Base-by-base conservation (phyloP, 2,113 vertebrate genomes). In the Caranx melampygus region DNA sequence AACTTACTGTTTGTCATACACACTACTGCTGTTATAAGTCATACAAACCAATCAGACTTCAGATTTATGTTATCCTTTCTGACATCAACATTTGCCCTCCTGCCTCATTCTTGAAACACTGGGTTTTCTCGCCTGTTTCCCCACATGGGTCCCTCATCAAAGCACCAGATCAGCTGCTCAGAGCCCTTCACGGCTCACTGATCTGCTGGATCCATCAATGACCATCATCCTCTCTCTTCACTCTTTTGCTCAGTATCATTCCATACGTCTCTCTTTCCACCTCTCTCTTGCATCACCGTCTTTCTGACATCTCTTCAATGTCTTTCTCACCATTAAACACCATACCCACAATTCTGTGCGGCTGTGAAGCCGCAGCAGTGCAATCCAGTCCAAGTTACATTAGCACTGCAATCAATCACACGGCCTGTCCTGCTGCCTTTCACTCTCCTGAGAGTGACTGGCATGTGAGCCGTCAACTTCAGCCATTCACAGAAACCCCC, bases 361-460 rank as follows among this genome's bases (percentile, higher is more conserved):
- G 79, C 70, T 60, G 72, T 73, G 81, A 55, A 73, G 60, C 80
- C 37, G 33, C 52, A 55, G 84, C 51, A 13, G 57, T 90, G 81
- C 84, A 86, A 87, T 82, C 81, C 74, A 72, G 70, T 66, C 75
- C 75, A 72, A 57, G 85, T 85, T 84, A 88, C 83, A 93, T 94
- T 92, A 87, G 83, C 65, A 34, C 35, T 44, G 87, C 83, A 88
- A 92, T 93, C 93, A 91, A 91, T 94, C 92, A 91, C 26, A 15
- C 72, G 54, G 74, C 31, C 65, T 37, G 64, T 83, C 77, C 66
- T 77, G 78, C 54, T 21, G 51, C 78, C 57, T 62, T 64, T 79
- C 81, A 58, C 70, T 83, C 83, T 67, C 42, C 67, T 63, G 34
- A 51, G 49, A 79, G 63, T 16, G 52, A 78, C 72, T 82, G 86